Evolutionary conservation across 2,888 invertebrate species (phyloP).

Genomic region (Epistrophella euchroma): DNA sequence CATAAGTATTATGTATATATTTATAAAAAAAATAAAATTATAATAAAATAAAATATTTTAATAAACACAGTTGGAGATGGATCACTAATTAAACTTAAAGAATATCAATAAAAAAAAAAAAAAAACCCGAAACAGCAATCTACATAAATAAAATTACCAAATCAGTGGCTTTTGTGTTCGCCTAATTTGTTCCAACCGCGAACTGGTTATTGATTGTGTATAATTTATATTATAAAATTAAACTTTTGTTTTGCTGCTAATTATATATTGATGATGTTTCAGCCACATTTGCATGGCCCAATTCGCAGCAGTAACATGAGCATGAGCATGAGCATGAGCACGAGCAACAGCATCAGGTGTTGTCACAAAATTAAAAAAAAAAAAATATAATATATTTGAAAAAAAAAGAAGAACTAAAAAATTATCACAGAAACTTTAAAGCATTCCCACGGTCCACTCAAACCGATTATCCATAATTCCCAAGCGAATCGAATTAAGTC

Average conservation of each 20-base stretch:
- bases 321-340: neutral
- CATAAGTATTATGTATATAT: neutral
- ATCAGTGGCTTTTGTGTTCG: conserved; percentile 24
- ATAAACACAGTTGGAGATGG: neutral
- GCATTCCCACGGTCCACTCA: conserved; percentile 58
- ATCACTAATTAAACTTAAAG: conserved; percentile 19
- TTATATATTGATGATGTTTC: conserved; percentile 32
- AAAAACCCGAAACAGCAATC: conserved; percentile 3
- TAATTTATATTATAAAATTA: conserved; percentile 9
- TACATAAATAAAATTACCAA: conserved; percentile 4
- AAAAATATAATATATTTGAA: neutral
- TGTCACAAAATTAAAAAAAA: neutral
- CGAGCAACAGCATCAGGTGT: conserved; percentile 21
- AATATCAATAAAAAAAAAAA: neutral
- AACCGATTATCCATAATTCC: conserved; percentile 64
- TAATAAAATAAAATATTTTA: conserved; percentile 6
- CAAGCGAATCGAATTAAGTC: conserved; percentile 70
- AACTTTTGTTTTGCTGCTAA: conserved; percentile 31
- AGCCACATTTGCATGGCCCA: conserved; percentile 43
- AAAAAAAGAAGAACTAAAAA: neutral
- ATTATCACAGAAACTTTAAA: conserved; percentile 18
- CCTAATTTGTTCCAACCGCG: conserved; percentile 28
- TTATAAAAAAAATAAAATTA: neutral
- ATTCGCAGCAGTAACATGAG: conserved; percentile 7
- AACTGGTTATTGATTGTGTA: conserved; percentile 33